Base-by-base conservation (phyloP, 2,888 invertebrate species). In the Ryuthela nishihirai region DNA sequence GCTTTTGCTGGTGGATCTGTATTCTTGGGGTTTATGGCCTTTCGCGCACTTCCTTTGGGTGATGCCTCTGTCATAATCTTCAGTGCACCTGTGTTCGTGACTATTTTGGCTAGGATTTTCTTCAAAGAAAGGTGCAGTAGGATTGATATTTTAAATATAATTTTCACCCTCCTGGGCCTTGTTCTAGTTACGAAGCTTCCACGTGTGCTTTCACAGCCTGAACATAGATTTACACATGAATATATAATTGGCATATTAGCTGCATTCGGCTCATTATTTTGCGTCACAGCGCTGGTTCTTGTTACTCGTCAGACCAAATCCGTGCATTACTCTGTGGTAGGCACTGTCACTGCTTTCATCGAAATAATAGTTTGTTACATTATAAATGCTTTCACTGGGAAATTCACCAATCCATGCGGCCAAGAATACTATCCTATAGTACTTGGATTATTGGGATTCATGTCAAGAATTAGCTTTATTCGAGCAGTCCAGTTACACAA, bases 51-150 rank as follows among this genome's bases (percentile, higher is more conserved):
- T 88, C 89, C 90, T 1, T 74, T 92, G 64, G 91, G 89, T 26
- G 91, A 92, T 74, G 90, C 91, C 20, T 88, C 88, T 5, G 88
- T 89, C 2, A 86, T 89, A 62, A 89, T 91, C 23, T 92, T 92
- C 74, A 91, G 90, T 32, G 89, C 89, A 39, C 91, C 92, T 1
- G 90, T 92, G 25, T 91, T 92, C 77, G 91, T 91, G 32, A 86
- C 88, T 40, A 83, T 92, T 69, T 71, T 71, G 46, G 72, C 71
- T 1, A 67, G 71, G 35, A 66, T 72, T n/a, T 89, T 91, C 73
- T 78, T 91, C 15, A 88, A 88, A 73, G 91, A 92, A 70, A 86
- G 87, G 0, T 91, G 90, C 72, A 88, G 89, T 29, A 76, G 87
- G 52, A 17, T 91, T 3, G 32, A 45, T 21, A 17, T 24, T 10